Evolutionary conservation across 2,113 vertebrate genomes (phyloP), one percentile per base, ranked within the genome.

Genomic region (Petrocephalus zakoni): DNA sequence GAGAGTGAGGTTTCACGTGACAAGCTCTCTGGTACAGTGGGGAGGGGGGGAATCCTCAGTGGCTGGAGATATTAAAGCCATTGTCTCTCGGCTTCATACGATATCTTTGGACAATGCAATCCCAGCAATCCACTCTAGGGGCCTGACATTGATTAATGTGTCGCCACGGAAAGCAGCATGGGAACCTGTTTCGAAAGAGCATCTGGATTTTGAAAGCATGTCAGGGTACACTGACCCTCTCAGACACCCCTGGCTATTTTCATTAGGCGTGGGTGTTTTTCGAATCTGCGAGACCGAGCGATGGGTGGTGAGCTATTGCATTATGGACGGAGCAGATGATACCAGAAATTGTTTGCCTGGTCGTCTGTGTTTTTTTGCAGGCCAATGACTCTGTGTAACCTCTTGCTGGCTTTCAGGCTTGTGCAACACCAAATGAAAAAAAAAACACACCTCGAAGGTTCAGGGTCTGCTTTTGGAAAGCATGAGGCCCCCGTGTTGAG

Each of bases 381-480:
- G 46, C 19, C 8, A 13, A 17, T 53, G 13, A 85, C 83, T 53
- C 46, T 19, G n/a, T 49, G 17, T 55, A 34, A 42, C 29, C 68
- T 21, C 7, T 9, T 2, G 2, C 29, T 84, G 25, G 34, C 25
- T 52, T 68, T 55, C n/a, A 85, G 19, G 58, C 72, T 89, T 87
- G 52, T 61, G 64, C 49, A 82, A 89, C 52, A 86, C 58, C 83
- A 86, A 89, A 89, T 2, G 78, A 83, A 88, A 72, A 82, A 72
- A 82, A 61, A 86, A 55, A 61, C 49, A 15, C n/a, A 56, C 53
- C 34, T n/a, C 61, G 29, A 68, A 89, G 64, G 85, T 86, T 89
- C 85, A 89, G 34, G 68, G 85, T 58, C 19, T 37, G 6, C 29
- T n/a, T 49, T 89, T 15, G 81, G 42, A 64, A 89, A 89, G 42